Percentiles rank a stretch among this genome's conserved stretches.
phyloP scores from a whole-genome alignment of 1,140 invertebrate genomes.

The Drosophila tsacasi region DNA sequence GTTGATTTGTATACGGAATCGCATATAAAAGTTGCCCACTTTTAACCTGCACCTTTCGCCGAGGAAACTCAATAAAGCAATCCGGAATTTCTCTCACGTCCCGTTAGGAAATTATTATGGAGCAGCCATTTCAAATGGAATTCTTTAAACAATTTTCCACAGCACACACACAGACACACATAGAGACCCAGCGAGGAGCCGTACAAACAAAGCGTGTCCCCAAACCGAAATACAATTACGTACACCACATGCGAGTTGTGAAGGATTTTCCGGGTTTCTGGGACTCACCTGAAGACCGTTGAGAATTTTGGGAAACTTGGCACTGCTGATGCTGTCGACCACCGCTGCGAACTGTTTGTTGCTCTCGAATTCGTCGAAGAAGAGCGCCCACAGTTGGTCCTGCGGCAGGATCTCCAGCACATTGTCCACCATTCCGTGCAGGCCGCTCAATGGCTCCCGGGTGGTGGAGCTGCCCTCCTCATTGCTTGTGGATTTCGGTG shows the following conservation, averaged over 20 bases:
- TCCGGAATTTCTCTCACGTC: constrained; percentile 72
- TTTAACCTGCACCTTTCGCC: constrained; percentile 44
- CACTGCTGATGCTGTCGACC: constrained; percentile 69
- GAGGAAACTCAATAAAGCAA: constrained; percentile 63
- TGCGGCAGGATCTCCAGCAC: constrained; percentile 71
- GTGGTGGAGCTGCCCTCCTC: constrained; percentile 28
- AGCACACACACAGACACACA: neutral
- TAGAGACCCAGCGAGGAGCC: neutral
- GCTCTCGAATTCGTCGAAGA: constrained; percentile 77
- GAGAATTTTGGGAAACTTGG: constrained; percentile 68
- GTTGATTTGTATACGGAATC: constrained; percentile 81
- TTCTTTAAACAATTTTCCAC: constrained; percentile 65
- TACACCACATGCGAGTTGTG: constrained; percentile 23
- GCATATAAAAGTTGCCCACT: constrained; percentile 53
- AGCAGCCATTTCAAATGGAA: constrained; percentile 52
- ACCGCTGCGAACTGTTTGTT: constrained; percentile 73
- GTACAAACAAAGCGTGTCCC: constrained; percentile 51
- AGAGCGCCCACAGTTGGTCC: constrained; percentile 75
- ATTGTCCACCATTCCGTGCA: constrained; percentile 76
- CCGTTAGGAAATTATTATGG: constrained; percentile 68
- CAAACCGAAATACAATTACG: constrained; percentile 42
- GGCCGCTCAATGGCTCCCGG: constrained; percentile 55
- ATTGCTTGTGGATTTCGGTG: neutral
- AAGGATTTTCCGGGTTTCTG: neutral
- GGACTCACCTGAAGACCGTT: constrained; percentile 73